Percentiles rank a stretch among this genome's conserved stretches.
Evolutionary conservation across 2,113 vertebrate genomes (phyloP).

Genomic region (Pterocles gutturalis): DNA sequence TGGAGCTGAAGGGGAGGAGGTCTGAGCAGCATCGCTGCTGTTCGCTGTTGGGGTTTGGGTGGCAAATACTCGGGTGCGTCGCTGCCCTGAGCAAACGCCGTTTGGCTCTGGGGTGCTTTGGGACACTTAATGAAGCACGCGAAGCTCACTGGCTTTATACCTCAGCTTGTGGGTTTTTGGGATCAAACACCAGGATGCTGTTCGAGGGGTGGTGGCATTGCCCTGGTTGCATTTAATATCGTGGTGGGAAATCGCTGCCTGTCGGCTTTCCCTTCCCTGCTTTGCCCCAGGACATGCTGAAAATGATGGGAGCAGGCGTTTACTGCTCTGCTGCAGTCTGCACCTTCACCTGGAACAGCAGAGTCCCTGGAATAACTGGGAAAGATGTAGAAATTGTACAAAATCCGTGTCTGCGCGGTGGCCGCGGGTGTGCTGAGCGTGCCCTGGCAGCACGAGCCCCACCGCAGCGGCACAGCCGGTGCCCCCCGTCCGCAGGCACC

Average conservation of each 20-base stretch:
- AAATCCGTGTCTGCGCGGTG: neutral
- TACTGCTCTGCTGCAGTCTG: neutral
- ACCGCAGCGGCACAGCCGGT: neutral
- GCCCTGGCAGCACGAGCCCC: neutral
- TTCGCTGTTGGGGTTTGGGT: neutral
- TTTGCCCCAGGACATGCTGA: rapidly evolving
- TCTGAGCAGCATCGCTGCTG: rapidly evolving
- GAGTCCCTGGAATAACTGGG: neutral
- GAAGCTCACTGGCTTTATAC: rapidly evolving
- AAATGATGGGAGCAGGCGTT: neutral
- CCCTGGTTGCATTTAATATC: neutral
- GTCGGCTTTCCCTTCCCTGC: neutral
- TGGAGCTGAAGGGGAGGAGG: rapidly evolving
- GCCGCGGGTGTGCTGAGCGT: neutral
- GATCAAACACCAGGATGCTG: neutral
- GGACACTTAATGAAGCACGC: rapidly evolving
- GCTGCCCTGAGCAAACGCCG: neutral
- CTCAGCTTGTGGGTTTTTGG: neutral
- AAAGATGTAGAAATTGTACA: neutral
- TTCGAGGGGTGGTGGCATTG: rapidly evolving
- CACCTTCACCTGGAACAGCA: neutral
- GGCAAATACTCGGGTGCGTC: rapidly evolving
- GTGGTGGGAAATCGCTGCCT: rapidly evolving
- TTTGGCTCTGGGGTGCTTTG: neutral
- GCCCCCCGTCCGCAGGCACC: neutral